Conservation (phyloP, 2,113 vertebrate genomes). For the Pontoporia blainvillei region DNA sequence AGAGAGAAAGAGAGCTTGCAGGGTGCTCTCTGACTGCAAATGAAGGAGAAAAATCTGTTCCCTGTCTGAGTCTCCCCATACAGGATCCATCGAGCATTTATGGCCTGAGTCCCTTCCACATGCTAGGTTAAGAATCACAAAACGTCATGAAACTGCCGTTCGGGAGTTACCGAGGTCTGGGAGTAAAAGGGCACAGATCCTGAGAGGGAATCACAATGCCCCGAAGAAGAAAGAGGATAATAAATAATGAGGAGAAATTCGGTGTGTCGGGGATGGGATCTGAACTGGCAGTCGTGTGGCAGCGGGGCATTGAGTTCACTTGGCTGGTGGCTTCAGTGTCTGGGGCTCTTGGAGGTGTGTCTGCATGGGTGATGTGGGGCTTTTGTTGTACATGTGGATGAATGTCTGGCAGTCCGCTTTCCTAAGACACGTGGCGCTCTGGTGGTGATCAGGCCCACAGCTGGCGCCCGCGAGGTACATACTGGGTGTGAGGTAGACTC, state of each 20-base stretch:
- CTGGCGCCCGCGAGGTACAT: fast-evolving
- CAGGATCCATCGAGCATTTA: constrained; percentile 82
- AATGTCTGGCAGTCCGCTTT: constrained; percentile 6
- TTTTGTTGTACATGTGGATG: background rate
- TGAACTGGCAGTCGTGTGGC: background rate
- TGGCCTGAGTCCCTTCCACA: constrained; percentile 69
- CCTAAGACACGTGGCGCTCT: background rate
- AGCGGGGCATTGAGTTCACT: constrained; percentile 38
- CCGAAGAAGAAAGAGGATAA: constrained; percentile 72
- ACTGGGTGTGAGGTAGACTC: background rate
- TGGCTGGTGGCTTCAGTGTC: background rate
- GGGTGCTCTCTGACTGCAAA: constrained; percentile 79
- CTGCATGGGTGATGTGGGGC: background rate
- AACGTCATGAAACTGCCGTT: constrained; percentile 80
- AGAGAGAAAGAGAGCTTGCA: background rate
- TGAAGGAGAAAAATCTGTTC: constrained; percentile 82
- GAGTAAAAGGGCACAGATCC: constrained; percentile 82
- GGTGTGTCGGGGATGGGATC: constrained; percentile 63
- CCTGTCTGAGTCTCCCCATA: constrained; percentile 59
- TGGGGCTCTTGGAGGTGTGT: background rate
- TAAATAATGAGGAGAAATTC: constrained; percentile 76
- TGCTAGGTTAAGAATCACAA: constrained; percentile 85
- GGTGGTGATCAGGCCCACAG: background rate
- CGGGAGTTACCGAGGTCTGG: constrained; percentile 80
- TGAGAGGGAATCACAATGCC: constrained; percentile 68